Percentiles rank a stretch among this genome's conserved stretches.
These are phyloP conservation scores for Steinernema feltiae DNA, from an alignment of 1,140 invertebrate genomes.

Conservation along the genomic window DNA sequence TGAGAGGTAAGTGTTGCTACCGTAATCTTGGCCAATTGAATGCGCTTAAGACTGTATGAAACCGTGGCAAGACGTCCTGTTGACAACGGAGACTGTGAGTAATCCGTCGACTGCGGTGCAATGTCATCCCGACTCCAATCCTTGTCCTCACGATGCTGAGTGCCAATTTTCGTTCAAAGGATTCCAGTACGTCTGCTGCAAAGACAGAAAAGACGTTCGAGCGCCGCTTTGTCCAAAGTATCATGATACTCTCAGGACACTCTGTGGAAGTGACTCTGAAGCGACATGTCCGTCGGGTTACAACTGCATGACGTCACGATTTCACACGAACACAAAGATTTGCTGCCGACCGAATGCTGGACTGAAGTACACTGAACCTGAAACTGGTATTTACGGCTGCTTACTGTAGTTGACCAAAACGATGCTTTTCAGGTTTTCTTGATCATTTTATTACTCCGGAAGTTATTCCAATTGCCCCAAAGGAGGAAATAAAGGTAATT, in stretches of 20 bases:
- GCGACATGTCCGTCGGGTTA: conserved; percentile 11
- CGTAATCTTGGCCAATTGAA: not conserved
- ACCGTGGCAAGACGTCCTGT: conserved; percentile 18
- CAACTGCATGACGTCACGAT: conserved; percentile 19
- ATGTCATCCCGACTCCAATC: conserved; percentile 21
- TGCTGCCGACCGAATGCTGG: conserved; percentile 18
- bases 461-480: not conserved
- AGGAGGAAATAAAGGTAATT: not conserved
- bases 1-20: not conserved
- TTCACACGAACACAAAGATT: conserved; percentile 16
- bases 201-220: conserved; percentile 18
- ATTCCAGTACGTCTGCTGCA: conserved; percentile 25
- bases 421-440: not conserved
- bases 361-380: conserved; percentile 21
- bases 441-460: not conserved
- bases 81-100: conserved; percentile 18
- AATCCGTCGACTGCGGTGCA: conserved; percentile 4
- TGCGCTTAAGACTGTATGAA: conserved; percentile 25
- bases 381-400: conserved; percentile 5
- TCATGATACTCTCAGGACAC: conserved; percentile 18
- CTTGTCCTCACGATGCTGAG: conserved; percentile 19
- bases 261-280: conserved; percentile 12
- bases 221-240: conserved; percentile 22
- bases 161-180: conserved; percentile 25
- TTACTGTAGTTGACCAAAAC: not conserved